These are phyloP conservation scores for Sipunculus nudus DNA, from an alignment of 2,888 invertebrate genomes.

Conservation along the genomic window DNA sequence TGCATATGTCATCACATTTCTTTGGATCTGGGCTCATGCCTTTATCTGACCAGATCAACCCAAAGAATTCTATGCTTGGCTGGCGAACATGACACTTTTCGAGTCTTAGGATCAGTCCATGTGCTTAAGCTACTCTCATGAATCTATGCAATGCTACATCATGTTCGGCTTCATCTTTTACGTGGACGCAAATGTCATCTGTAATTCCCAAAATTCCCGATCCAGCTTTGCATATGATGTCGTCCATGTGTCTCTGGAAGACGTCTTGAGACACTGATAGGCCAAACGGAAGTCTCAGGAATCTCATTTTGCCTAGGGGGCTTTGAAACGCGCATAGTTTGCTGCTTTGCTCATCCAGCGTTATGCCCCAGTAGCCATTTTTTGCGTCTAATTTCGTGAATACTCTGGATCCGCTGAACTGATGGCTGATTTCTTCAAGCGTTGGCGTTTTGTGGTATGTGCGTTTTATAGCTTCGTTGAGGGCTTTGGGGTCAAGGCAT, in stretches of 20 bases:
- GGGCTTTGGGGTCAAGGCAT: slow-evolving; percentile 25
- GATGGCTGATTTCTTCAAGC: slow-evolving; percentile 22
- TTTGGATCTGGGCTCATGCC: slow-evolving; percentile 30
- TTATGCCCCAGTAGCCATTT: slow-evolving; percentile 30
- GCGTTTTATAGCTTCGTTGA: slow-evolving; percentile 21
- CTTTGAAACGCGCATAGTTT: slow-evolving; percentile 17
- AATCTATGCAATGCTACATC: neutral
- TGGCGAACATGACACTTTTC: neutral
- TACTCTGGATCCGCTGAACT: slow-evolving; percentile 16
- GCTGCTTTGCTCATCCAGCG: slow-evolving; percentile 5
- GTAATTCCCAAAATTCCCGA: slow-evolving; percentile 4
- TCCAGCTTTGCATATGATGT: neutral
- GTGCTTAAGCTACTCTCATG: neutral
- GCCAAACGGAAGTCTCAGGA: slow-evolving; percentile 9
- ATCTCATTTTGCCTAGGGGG: slow-evolving; percentile 3
- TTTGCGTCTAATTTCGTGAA: slow-evolving; percentile 30
- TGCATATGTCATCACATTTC: slow-evolving; percentile 19
- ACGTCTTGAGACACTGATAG: slow-evolving; percentile 7
- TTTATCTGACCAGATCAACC: slow-evolving; percentile 13
- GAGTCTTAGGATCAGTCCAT: slow-evolving; percentile 5
- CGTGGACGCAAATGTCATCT: slow-evolving; percentile 8
- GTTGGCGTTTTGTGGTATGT: slow-evolving; percentile 18
- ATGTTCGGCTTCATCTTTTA: neutral
- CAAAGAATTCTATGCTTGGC: slow-evolving; percentile 27
- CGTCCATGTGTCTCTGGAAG: slow-evolving; percentile 13